Percentiles rank a stretch among this genome's conserved stretches.
Evolutionary conservation across 2,797 vertebrate species (phyloP).

Genomic region (Micromesistius poutassou): DNA sequence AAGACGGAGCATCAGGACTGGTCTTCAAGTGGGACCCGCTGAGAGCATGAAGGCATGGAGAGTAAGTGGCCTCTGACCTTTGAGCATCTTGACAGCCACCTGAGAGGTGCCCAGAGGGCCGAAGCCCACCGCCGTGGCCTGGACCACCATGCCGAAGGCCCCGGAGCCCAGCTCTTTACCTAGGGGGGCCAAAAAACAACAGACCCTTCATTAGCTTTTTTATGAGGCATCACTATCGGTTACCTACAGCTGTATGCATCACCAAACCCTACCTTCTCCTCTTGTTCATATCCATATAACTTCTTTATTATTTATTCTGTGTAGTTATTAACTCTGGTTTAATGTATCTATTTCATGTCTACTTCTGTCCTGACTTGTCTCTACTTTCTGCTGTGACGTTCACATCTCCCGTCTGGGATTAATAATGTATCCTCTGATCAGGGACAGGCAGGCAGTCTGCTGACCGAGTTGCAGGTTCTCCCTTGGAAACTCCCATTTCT

Average conservation of each 20-base stretch:
- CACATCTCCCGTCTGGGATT: neutral
- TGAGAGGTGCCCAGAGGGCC: constrained; percentile 80
- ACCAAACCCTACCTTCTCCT: neutral
- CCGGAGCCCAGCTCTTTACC: constrained; percentile 90
- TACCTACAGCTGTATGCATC: neutral
- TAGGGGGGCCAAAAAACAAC: constrained; percentile 40
- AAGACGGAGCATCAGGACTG: too few relatives aligned
- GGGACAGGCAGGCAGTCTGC: neutral
- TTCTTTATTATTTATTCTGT: neutral
- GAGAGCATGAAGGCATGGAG: neutral
- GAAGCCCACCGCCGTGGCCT: constrained; percentile 92
- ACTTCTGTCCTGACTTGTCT: neutral
- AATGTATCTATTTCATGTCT: neutral
- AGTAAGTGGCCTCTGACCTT: constrained; percentile 76
- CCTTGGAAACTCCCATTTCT: constrained; percentile 93
- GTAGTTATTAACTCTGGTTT: neutral
- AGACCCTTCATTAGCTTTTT: neutral
- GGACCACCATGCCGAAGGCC: constrained; percentile 93
- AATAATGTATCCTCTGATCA: neutral
- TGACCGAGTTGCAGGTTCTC: constrained; percentile 94
- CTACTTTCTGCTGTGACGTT: neutral
- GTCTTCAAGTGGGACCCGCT: neutral
- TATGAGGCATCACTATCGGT: neutral
- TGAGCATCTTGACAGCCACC: constrained; percentile 98
- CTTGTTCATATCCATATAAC: neutral